Conservation (phyloP, 2,113 vertebrate genomes). For the Prinia subflava region DNA sequence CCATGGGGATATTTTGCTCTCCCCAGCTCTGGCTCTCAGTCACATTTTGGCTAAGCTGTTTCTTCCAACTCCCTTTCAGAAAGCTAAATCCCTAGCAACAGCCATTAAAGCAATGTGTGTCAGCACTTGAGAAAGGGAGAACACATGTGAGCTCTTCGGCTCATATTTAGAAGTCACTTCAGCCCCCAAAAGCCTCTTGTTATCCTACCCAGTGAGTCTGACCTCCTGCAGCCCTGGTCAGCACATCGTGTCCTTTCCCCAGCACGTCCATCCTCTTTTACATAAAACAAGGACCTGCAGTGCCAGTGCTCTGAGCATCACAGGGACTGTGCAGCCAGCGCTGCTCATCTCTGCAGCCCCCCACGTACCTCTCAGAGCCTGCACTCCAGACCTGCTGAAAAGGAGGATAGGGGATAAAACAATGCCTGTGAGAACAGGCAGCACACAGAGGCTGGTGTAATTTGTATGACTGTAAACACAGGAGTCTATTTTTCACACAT, state of each 20-base stretch:
- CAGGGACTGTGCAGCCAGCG: rapidly evolving
- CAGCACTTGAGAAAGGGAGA: not conserved
- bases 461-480: not conserved
- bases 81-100: not conserved
- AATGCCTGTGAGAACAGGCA: not conserved
- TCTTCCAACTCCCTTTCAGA: not conserved
- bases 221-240: not conserved
- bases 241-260: not conserved
- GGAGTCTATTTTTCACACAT: not conserved
- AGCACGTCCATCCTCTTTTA: rapidly evolving
- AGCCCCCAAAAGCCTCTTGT: not conserved
- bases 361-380: not conserved
- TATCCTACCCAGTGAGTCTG: not conserved
- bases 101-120: not conserved
- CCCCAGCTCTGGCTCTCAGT: not conserved
- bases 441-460: not conserved
- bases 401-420: not conserved
- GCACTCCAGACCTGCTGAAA: not conserved
- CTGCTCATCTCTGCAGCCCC: not conserved
- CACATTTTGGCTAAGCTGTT: not conserved
- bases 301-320: not conserved
- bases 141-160: not conserved
- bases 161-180: not conserved
- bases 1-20: not conserved
- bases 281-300: not conserved